Evolutionary conservation across 2,888 invertebrate species (phyloP).

Genomic region (Psylliodes chrysocephalus): DNA sequence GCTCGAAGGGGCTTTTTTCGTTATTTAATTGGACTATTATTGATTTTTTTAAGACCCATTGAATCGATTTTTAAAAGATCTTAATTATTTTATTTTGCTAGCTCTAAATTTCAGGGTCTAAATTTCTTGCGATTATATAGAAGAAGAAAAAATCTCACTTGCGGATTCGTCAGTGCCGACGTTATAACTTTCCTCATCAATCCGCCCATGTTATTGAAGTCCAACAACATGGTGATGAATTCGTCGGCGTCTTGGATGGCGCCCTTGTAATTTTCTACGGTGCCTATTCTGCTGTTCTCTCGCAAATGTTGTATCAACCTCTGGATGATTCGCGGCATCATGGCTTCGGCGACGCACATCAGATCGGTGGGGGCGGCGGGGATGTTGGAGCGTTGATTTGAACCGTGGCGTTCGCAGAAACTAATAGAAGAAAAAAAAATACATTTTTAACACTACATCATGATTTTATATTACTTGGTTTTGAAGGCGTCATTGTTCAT

Average conservation of each 20-base stretch:
- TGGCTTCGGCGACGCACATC: constrained; percentile 90
- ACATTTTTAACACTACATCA: too few relatives aligned
- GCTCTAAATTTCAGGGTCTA: too few relatives aligned
- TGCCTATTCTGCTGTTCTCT: constrained; percentile 71
- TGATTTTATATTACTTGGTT: too few relatives aligned
- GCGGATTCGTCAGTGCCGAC: constrained; percentile 86
- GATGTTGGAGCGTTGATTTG: constrained; percentile 80
- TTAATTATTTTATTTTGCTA: too few relatives aligned
- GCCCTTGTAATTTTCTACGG: constrained; percentile 70
- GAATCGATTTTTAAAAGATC: too few relatives aligned
- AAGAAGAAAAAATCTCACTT: constrained; percentile 65
- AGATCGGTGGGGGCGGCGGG: constrained; percentile 82
- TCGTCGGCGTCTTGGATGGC: constrained; percentile 88
- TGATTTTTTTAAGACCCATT: too few relatives aligned
- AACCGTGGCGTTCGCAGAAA: constrained; percentile 94
- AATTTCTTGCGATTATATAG: too few relatives aligned
- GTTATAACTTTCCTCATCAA: constrained; percentile 95
- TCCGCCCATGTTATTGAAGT: constrained; percentile 96
- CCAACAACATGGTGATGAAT: constrained; percentile 90
- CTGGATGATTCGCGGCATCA: constrained; percentile 93
- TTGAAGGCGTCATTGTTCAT: too few relatives aligned
- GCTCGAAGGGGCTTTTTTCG: too few relatives aligned
- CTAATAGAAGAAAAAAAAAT: too few relatives aligned
- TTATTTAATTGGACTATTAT: too few relatives aligned
- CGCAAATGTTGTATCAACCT: constrained; percentile 91